Evolutionary conservation across 2,113 vertebrate genomes (phyloP).

Genomic region (Rhea americana): DNA sequence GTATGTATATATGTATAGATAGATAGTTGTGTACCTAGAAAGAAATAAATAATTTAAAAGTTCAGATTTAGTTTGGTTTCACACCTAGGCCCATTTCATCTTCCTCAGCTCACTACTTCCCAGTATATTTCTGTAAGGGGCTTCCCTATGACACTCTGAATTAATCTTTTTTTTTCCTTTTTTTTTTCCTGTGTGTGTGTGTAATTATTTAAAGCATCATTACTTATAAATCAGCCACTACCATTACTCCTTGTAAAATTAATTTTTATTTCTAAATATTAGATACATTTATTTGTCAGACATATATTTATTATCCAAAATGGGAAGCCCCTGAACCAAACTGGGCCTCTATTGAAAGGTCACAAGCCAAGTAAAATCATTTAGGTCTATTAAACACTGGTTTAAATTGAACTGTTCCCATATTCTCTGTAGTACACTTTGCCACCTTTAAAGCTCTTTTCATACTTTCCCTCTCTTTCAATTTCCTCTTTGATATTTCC

Average conservation of each 20-base stretch:
- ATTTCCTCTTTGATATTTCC: background rate
- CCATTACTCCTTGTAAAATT: background rate
- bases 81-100: background rate
- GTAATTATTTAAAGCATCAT: background rate
- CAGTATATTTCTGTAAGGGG: background rate
- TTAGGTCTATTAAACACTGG: background rate
- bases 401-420: background rate
- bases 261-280: background rate
- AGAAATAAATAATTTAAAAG: background rate
- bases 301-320: background rate
- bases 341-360: background rate
- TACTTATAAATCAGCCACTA: background rate
- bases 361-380: background rate
- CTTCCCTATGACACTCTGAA: background rate
- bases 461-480: background rate
- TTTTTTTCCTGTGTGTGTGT: background rate
- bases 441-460: background rate
- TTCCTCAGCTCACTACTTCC: background rate
- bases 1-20: background rate
- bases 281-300: background rate
- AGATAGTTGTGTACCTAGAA: background rate
- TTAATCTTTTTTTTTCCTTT: background rate
- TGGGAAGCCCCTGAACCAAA: background rate
- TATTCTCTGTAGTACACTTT: background rate
- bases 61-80: background rate